A percentile compares a stretch with the other conserved stretches of the same genome.
Evolutionary conservation across 2,888 invertebrate genomes (phyloP).

Genomic region (Ornithoptera priamus): DNA sequence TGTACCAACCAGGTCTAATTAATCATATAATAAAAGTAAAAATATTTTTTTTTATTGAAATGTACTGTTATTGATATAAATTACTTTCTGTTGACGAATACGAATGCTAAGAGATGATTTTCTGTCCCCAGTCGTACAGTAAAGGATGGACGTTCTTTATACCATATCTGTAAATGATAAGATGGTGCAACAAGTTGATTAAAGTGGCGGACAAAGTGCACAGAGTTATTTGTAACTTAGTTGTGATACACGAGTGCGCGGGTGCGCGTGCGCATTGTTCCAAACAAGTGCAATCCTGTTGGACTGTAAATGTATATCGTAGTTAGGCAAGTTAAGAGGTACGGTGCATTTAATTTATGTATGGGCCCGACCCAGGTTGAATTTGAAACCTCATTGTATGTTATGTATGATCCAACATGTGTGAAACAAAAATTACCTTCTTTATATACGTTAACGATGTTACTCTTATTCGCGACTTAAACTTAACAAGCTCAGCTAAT

Average conservation of each 20-base stretch:
- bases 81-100: no score
- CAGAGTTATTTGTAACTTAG: conserved; percentile 68
- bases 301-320: conserved; percentile 71
- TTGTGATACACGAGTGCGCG: conserved; percentile 67
- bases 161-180: conserved; percentile 72
- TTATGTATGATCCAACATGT: no score
- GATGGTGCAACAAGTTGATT: conserved; percentile 57
- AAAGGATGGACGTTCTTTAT: conserved; percentile 54
- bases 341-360: conserved; percentile 75
- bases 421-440: no score
- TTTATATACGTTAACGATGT: no score
- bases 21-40: no score
- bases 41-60: no score
- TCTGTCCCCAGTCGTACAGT: conserved; percentile 15
- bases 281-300: conserved; percentile 66
- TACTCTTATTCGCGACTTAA: no score
- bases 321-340: conserved; percentile 74
- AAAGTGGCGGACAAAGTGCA: conserved; percentile 53
- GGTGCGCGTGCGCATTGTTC: conserved; percentile 55
- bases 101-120: conserved; percentile 8
- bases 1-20: no score
- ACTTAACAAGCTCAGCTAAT: no score
- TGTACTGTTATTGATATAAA: no score
- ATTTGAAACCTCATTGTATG: conserved; percentile 39
- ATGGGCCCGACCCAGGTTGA: conserved; percentile 46